Conservation (phyloP, 2,888 invertebrate species). For the Amphiduros pacificus region DNA sequence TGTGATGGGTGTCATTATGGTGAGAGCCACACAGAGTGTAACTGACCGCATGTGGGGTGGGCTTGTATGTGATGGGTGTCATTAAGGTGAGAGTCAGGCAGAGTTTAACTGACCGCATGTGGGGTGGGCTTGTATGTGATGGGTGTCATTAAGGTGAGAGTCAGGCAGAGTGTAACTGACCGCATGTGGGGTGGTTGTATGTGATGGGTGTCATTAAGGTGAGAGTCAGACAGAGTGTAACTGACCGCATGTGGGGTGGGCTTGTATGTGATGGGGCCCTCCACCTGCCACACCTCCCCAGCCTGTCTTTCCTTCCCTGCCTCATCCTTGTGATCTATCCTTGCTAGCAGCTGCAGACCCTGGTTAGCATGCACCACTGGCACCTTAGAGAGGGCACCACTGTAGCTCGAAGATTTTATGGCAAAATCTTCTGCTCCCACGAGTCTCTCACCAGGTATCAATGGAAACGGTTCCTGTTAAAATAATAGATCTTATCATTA, state of each 20-base stretch:
- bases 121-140: too few species aligned
- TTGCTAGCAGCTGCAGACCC: slow-evolving; percentile 40
- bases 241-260: slow-evolving; percentile 44
- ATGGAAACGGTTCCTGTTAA: slow-evolving; percentile 48
- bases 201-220: too few species aligned
- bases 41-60: too few species aligned
- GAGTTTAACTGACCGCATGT: too few species aligned
- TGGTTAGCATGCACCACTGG: slow-evolving; percentile 42
- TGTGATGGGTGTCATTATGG: too few species aligned
- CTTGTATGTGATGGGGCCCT: slow-evolving; percentile 46
- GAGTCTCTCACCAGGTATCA: slow-evolving; percentile 53
- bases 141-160: too few species aligned
- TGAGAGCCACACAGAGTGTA: too few species aligned
- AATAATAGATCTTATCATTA: neutral
- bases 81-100: too few species aligned
- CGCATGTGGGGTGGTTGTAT: too few species aligned
- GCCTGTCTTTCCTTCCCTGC: slow-evolving; percentile 32
- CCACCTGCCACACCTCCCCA: slow-evolving; percentile 49
- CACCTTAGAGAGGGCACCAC: slow-evolving; percentile 36
- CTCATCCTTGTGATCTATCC: slow-evolving; percentile 37
- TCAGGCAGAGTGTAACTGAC: too few species aligned
- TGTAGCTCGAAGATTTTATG: slow-evolving; percentile 20
- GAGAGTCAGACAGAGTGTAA: too few species aligned
- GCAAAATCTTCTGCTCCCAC: slow-evolving; percentile 36
- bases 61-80: too few species aligned